These are phyloP conservation scores for Acanthosoma haemorrhoidale DNA, from an alignment of 2,888 invertebrate species.

Conservation along the genomic window DNA sequence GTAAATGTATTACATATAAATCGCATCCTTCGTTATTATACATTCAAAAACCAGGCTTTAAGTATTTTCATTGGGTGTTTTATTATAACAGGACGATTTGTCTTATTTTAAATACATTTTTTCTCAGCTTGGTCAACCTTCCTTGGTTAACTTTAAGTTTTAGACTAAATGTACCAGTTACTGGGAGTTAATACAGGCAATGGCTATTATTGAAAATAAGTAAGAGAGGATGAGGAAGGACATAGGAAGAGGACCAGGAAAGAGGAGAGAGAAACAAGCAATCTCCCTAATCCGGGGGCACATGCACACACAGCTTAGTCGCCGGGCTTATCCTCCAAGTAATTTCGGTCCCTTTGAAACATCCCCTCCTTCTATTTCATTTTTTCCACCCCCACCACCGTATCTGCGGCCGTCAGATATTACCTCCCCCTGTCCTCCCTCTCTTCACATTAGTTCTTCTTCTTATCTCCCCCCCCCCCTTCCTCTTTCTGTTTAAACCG, in stretches of 20 bases:
- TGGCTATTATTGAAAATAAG: not conserved
- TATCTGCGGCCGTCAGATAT: constrained; percentile 35
- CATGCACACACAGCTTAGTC: constrained; percentile 33
- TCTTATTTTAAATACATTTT: too few relatives aligned
- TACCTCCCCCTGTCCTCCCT: constrained; percentile 19
- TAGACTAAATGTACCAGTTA: too few relatives aligned
- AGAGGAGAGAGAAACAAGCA: constrained; percentile 34
- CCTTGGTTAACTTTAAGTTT: too few relatives aligned
- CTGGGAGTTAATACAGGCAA: too few relatives aligned
- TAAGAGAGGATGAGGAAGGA: constrained; percentile 3
- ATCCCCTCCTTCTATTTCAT: constrained; percentile 40
- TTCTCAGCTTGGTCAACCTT: too few relatives aligned
- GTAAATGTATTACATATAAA: too few relatives aligned
- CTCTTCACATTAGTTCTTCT: constrained; percentile 20
- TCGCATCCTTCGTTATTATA: too few relatives aligned
- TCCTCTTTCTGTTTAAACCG: too few relatives aligned
- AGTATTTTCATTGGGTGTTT: too few relatives aligned
- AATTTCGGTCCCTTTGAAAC: constrained; percentile 44
- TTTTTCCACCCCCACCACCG: constrained; percentile 34
- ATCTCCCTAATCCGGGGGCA: constrained; percentile 28
- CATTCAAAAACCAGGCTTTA: too few relatives aligned
- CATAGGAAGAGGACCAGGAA: constrained; percentile 3
- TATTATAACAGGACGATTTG: too few relatives aligned
- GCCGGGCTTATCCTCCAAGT: constrained; percentile 44
- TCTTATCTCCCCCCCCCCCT: constrained; percentile 8